Conservation (phyloP, 2,797 vertebrate species). For the Phrynocephalus forsythii region DNA sequence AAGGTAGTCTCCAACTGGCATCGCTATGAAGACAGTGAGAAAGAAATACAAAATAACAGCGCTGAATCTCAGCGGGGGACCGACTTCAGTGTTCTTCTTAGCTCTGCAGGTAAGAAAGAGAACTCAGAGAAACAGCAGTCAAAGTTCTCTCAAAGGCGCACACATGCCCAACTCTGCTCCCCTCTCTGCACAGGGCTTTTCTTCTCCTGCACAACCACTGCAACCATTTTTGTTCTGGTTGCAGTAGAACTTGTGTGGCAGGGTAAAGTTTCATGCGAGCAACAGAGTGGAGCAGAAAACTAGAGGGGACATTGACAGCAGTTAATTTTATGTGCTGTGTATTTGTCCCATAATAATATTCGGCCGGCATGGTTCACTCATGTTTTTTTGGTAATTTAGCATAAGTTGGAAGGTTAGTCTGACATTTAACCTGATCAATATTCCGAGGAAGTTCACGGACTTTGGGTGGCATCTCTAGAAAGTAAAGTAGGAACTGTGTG, state of each 20-base stretch:
- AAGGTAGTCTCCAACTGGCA: slow-evolving; percentile 92
- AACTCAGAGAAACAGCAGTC: not conserved
- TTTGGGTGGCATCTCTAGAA: not conserved
- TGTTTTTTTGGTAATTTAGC: slow-evolving; percentile 12
- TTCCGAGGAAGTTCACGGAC: not conserved
- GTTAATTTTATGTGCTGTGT: slow-evolving; percentile 7
- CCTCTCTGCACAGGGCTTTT: too few species aligned
- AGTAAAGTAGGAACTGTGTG: not conserved
- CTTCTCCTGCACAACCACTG: too few species aligned
- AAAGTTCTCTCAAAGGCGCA: too few species aligned
- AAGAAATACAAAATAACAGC: slow-evolving; percentile 73
- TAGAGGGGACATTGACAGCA: too few species aligned
- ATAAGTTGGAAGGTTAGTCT: not conserved
- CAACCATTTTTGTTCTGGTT: too few species aligned
- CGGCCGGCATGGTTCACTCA: slow-evolving; percentile 14
- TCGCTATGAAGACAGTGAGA: slow-evolving; percentile 84
- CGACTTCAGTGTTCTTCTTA: slow-evolving; percentile 89
- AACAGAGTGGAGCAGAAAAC: too few species aligned
- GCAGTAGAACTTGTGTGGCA: too few species aligned
- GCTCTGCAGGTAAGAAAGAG: slow-evolving; percentile 84
- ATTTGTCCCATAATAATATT: not conserved
- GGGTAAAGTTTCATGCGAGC: too few species aligned
- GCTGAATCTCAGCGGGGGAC: slow-evolving; percentile 85
- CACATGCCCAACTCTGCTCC: too few species aligned
- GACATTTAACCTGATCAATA: not conserved